Conservation (phyloP, 2,113 vertebrate genomes). For the Corythoichthys intestinalis region DNA sequence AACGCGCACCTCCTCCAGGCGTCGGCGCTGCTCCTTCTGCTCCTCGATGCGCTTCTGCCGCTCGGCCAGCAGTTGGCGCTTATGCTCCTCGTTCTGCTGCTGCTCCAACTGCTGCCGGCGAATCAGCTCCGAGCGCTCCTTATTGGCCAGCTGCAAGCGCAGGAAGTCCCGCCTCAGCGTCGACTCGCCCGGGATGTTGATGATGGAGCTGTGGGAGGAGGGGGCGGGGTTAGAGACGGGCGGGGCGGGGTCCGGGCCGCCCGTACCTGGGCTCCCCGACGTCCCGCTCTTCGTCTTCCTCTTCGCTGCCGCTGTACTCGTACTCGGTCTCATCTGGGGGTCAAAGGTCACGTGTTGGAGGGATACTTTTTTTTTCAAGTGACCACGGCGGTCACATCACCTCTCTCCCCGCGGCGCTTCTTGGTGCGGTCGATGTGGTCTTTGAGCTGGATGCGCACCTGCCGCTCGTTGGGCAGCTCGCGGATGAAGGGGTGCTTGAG, state of each 20-base stretch:
- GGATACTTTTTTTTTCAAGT: neutral
- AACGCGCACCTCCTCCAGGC: constrained; percentile 87
- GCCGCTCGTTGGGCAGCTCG: constrained; percentile 93
- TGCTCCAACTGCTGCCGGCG: constrained; percentile 96
- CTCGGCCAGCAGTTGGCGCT: constrained; percentile 91
- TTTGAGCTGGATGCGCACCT: constrained; percentile 98
- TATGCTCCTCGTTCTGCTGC: constrained; percentile 98
- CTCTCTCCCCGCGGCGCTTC: constrained; percentile 89
- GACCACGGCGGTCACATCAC: constrained; percentile 12
- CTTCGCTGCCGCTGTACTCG: constrained; percentile 97
- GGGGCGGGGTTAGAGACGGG: neutral
- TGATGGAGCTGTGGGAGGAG: constrained; percentile 81
- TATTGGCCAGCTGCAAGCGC: constrained; percentile 94
- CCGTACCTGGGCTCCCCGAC: constrained; percentile 90
- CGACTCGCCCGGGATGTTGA: constrained; percentile 94
- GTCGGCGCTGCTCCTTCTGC: constrained; percentile 92
- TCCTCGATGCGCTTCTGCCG: constrained; percentile 97
- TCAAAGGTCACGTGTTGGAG: neutral
- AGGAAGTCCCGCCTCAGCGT: constrained; percentile 93
- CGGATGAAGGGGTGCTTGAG: constrained; percentile 97
- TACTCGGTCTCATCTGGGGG: constrained; percentile 92
- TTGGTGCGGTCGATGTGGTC: constrained; percentile 98
- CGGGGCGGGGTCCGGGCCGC: too few relatives aligned
- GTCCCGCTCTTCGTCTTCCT: constrained; percentile 96
- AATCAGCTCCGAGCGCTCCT: constrained; percentile 92